Evolutionary conservation across 2,797 vertebrate genomes (phyloP).

Genomic region (Paratrypauchen microcephalus): DNA sequence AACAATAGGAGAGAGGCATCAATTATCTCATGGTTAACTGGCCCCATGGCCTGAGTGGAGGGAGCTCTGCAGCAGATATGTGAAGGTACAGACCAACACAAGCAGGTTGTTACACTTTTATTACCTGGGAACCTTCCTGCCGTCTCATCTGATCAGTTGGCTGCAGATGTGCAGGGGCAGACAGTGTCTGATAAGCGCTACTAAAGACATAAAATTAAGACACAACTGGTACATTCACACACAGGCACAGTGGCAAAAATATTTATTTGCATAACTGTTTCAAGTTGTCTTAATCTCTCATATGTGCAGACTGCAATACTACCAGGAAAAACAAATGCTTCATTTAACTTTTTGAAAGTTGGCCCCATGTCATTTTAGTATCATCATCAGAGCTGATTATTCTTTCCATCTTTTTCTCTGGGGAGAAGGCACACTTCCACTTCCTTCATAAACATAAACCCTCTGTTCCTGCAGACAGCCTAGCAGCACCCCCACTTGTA

Average conservation of each 20-base stretch:
- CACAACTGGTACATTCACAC: constrained; percentile 13
- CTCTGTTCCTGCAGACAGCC: background rate
- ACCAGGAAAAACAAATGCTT: background rate
- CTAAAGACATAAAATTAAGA: constrained; percentile 28
- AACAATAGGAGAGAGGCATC: constrained; percentile 70
- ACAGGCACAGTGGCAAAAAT: background rate
- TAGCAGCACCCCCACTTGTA: background rate
- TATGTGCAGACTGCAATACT: background rate
- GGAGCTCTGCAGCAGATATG: constrained; percentile 31
- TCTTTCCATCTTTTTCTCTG: background rate
- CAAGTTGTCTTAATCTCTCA: background rate
- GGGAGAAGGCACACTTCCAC: constrained; percentile 34
- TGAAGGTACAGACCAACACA: constrained; percentile 48
- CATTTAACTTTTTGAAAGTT: background rate
- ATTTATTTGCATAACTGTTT: background rate
- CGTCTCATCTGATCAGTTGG: constrained; percentile 45
- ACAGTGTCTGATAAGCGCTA: constrained; percentile 21
- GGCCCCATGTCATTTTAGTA: background rate
- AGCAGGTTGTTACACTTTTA: constrained; percentile 63
- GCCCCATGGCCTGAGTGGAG: constrained; percentile 49
- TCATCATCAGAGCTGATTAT: constrained; percentile 3
- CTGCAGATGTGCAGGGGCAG: constrained; percentile 43
- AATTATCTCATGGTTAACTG: constrained; percentile 79
- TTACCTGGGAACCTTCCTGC: constrained; percentile 65
- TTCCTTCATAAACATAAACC: constrained; percentile 12